Conservation (phyloP, 2,888 invertebrate genomes). For the Amiota minor region DNA sequence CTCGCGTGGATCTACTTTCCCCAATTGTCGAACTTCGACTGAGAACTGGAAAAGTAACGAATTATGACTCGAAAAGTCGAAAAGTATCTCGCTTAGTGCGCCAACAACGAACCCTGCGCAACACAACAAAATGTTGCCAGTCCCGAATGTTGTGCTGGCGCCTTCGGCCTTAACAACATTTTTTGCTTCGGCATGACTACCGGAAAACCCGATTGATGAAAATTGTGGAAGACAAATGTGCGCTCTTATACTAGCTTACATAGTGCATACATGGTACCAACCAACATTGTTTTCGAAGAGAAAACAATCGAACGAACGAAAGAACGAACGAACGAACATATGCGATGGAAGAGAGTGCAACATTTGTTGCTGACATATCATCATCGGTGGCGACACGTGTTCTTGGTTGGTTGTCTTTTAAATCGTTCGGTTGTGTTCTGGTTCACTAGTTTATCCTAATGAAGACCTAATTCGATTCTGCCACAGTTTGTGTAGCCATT, state of each 20-base stretch:
- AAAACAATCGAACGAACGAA: too few relatives aligned
- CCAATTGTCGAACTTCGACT: too few relatives aligned
- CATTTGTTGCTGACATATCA: slow-evolving; percentile 47
- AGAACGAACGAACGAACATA: too few relatives aligned
- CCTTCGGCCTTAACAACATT: slow-evolving; percentile 1
- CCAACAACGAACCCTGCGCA: slow-evolving; percentile 16
- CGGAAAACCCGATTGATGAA: not conserved
- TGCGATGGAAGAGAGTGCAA: slow-evolving; percentile 5
- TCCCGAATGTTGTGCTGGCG: not conserved
- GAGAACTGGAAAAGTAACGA: too few relatives aligned
- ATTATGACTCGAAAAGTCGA: too few relatives aligned
- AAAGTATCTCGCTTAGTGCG: slow-evolving; percentile 37
- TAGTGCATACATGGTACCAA: not conserved
- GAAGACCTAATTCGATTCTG: slow-evolving; percentile 56
- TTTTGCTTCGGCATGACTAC: not conserved
- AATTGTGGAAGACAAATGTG: not conserved
- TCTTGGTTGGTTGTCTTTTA: not conserved
- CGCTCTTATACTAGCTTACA: not conserved
- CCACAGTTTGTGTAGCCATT: slow-evolving; percentile 56
- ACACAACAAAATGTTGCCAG: slow-evolving; percentile 8
- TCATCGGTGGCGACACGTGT: slow-evolving; percentile 32
- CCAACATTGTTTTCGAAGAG: too few relatives aligned
- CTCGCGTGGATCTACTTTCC: too few relatives aligned
- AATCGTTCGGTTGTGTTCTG: slow-evolving; percentile 29
- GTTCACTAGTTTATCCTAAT: slow-evolving; percentile 34